Evolutionary conservation across 2,113 vertebrate genomes (phyloP).

Genomic region (Promerops cafer): DNA sequence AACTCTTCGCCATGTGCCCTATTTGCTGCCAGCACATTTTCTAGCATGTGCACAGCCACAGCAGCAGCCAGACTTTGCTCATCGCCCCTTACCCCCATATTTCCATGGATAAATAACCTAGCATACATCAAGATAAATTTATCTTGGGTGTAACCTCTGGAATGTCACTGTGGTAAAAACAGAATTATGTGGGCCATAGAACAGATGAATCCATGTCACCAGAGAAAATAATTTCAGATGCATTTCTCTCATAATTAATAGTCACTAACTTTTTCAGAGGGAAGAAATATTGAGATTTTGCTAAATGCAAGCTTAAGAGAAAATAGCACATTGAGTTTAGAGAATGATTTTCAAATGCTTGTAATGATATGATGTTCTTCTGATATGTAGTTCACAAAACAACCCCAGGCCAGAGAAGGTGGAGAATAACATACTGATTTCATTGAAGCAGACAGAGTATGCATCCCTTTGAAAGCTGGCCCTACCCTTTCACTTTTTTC

Average conservation of each 20-base stretch:
- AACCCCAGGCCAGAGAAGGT: neutral
- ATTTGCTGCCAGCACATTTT: slow-evolving; percentile 30
- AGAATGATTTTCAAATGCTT: slow-evolving; percentile 16
- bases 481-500: neutral
- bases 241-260: neutral
- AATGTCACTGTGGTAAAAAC: neutral
- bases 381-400: neutral
- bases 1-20: neutral
- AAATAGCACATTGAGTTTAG: neutral
- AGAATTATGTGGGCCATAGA: neutral
- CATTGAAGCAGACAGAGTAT: neutral
- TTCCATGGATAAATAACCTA: neutral
- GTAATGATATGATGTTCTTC: neutral
- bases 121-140: neutral
- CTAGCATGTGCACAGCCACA: neutral
- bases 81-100: neutral
- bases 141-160: neutral
- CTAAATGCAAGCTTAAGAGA: neutral
- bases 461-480: neutral
- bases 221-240: neutral
- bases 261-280: neutral
- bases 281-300: neutral
- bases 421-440: slow-evolving; percentile 21
- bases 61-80: neutral
- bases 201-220: neutral